These are phyloP conservation scores for Periophthalmodon schlosseri DNA, from an alignment of 2,113 vertebrate species.

Conservation along the genomic window DNA sequence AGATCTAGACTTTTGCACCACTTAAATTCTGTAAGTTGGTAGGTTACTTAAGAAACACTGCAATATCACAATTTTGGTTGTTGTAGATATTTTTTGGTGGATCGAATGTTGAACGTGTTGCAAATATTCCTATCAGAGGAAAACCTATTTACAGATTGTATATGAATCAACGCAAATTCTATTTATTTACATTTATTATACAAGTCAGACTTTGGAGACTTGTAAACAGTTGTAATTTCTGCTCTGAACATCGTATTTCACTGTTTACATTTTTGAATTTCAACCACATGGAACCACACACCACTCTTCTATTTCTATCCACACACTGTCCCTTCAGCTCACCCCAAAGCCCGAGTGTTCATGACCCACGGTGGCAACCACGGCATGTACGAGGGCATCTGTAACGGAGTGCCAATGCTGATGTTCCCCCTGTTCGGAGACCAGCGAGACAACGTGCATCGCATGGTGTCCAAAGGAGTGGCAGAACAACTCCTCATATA, in stretches of 20 bases:
- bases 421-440: conserved; percentile 92
- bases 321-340: conserved; percentile 70
- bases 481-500: conserved; percentile 79
- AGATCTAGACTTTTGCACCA: no score
- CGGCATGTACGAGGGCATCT: conserved; percentile 89
- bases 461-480: conserved; percentile 81
- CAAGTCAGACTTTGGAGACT: no score
- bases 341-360: conserved; percentile 88
- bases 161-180: no score
- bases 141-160: no score
- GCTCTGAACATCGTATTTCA: background rate
- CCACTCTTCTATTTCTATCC: background rate
- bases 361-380: conserved; percentile 92
- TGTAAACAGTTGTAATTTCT: no score
- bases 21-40: no score
- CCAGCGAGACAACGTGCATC: conserved; percentile 86
- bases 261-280: background rate
- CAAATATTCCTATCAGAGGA: no score
- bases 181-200: no score
- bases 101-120: no score
- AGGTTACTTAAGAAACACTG: no score
- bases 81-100: no score
- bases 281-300: background rate
- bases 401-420: conserved; percentile 90
- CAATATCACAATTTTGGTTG: no score